Evolutionary conservation across 2,113 vertebrate species (phyloP).

Genomic region (Coregonus clupeaformis): DNA sequence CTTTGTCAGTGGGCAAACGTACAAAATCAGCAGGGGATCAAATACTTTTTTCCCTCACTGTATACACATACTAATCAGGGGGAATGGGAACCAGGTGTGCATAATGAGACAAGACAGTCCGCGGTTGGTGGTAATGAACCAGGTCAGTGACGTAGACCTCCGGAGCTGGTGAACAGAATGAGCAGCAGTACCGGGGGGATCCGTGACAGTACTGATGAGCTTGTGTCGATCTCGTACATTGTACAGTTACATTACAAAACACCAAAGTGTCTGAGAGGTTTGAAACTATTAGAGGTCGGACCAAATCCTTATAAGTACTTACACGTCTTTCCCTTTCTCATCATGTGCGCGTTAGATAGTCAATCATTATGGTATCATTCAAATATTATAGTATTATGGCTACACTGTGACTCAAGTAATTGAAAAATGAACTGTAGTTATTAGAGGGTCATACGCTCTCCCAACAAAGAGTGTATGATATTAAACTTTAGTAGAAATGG

Average conservation of each 20-base stretch:
- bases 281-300: slow-evolving; percentile 41
- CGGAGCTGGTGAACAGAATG: too few species aligned
- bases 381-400: slow-evolving; percentile 7
- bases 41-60: too few species aligned
- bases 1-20: too few species aligned
- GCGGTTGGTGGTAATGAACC: too few species aligned
- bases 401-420: slow-evolving; percentile 16
- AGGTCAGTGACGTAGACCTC: too few species aligned
- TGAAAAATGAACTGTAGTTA: too few species aligned
- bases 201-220: not conserved
- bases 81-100: too few species aligned
- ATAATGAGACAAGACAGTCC: too few species aligned
- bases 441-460: not conserved
- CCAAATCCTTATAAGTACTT: slow-evolving; percentile 64
- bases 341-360: slow-evolving; percentile 37
- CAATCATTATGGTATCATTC: too few species aligned
- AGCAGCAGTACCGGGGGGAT: too few species aligned
- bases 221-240: not conserved
- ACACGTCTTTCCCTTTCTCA: slow-evolving; percentile 48
- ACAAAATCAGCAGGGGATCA: too few species aligned
- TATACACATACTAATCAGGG: too few species aligned
- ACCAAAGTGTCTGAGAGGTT: slow-evolving; percentile 46
- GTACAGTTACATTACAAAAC: slow-evolving; percentile 12
- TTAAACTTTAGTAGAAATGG: not conserved
- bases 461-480: not conserved